Evolutionary conservation across 2,888 invertebrate genomes (phyloP).

Genomic region (Nezara viridula): DNA sequence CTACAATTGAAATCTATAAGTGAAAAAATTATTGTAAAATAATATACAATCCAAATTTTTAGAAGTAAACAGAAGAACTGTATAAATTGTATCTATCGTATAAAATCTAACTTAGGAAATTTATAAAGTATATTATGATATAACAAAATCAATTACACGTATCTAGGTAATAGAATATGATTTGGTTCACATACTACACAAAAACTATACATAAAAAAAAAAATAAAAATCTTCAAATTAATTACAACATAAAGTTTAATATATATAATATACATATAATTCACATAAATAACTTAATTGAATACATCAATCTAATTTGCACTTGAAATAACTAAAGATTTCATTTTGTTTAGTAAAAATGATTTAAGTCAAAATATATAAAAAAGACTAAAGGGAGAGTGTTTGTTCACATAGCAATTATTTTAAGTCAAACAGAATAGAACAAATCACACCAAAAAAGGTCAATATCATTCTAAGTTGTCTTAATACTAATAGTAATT

Average conservation of each 20-base stretch:
- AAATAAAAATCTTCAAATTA: constrained; percentile 42
- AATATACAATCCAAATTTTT: not conserved
- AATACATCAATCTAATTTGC: constrained; percentile 5
- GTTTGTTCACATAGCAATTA: not conserved
- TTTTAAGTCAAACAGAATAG: not conserved
- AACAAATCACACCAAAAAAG: not conserved
- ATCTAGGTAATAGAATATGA: not conserved
- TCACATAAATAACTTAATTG: constrained; percentile 35
- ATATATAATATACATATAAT: constrained; percentile 4
- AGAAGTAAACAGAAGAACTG: not conserved
- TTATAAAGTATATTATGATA: not conserved
- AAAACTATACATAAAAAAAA: constrained; percentile 23
- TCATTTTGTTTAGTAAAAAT: not conserved
- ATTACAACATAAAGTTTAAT: constrained; percentile 31
- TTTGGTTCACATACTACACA: constrained; percentile 4
- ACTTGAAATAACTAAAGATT: not conserved
- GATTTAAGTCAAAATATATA: not conserved
- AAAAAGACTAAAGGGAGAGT: not conserved
- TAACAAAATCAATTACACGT: not conserved
- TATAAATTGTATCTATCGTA: not conserved
- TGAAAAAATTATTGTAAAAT: constrained; percentile 7
- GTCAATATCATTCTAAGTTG: not conserved
- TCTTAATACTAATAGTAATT: constrained; percentile 2
- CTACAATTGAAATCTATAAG: not conserved
- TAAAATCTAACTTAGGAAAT: constrained; percentile 22